phyloP scores from a whole-genome alignment of 2,797 vertebrate species.

The Poecile montanus region DNA sequence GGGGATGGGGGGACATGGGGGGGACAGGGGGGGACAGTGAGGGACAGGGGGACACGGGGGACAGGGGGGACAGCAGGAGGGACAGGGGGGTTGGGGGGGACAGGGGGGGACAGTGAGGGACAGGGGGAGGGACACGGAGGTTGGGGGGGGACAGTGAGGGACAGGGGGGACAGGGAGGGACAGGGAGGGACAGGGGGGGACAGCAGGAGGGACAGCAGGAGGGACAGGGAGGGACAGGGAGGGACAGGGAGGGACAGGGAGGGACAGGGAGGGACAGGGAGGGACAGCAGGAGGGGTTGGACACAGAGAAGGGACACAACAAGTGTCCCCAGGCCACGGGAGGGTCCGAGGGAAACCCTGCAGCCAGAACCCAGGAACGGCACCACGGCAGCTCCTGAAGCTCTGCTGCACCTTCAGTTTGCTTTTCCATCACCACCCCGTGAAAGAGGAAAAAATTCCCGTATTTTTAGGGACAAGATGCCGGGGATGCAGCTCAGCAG shows the following conservation, averaged over 20 bases:
- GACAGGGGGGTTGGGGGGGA: neutral
- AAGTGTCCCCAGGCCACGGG: accelerated
- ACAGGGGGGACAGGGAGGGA: neutral
- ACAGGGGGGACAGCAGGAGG: neutral
- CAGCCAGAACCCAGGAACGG: neutral
- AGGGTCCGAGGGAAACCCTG: neutral
- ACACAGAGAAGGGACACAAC: accelerated
- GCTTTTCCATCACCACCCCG: neutral
- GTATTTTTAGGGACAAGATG: neutral
- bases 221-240: neutral
- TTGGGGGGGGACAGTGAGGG: neutral
- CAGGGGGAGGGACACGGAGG: too few relatives aligned
- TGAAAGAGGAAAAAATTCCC: accelerated
- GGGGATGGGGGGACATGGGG: too few relatives aligned
- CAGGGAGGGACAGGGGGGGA: too few relatives aligned
- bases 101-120: neutral
- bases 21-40: too few relatives aligned
- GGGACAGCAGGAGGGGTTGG: neutral
- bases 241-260: neutral
- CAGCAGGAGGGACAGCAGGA: too few relatives aligned
- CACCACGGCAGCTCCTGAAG: neutral
- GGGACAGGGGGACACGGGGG: too few relatives aligned
- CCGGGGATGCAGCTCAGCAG: neutral
- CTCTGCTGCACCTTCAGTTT: accelerated
- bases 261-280: too few relatives aligned